A percentile compares a stretch with the other conserved stretches of the same genome.
phyloP scores from a whole-genome alignment of 2,113 vertebrate species.

The Spheniscus mendiculus region DNA sequence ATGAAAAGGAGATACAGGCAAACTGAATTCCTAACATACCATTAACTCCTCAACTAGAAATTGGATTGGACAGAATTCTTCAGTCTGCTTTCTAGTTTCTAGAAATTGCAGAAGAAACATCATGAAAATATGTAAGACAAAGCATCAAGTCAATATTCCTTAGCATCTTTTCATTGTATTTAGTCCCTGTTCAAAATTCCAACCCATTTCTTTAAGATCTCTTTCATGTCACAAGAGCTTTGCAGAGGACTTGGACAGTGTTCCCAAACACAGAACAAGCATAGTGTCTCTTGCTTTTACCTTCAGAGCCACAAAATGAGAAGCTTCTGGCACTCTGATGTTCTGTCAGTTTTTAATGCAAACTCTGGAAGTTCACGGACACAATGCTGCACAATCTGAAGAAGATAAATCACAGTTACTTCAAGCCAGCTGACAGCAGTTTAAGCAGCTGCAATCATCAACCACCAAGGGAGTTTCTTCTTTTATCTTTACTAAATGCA shows the following conservation, averaged over 20 bases:
- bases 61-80: background rate
- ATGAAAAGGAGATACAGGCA: background rate
- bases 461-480: constrained; percentile 87
- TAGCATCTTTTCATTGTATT: background rate
- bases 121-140: background rate
- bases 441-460: constrained; percentile 96
- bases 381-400: constrained; percentile 82
- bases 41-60: background rate
- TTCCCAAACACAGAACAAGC: background rate
- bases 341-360: constrained; percentile 75
- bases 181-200: background rate
- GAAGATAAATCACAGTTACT: constrained; percentile 99
- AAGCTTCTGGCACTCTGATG: constrained; percentile 34
- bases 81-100: background rate
- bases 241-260: background rate
- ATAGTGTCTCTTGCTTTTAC: background rate
- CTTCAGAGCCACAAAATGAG: constrained; percentile 7
- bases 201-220: background rate
- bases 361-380: constrained; percentile 82
- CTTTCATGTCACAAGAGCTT: background rate
- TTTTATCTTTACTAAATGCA: constrained; percentile 96
- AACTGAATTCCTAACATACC: background rate
- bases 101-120: background rate
- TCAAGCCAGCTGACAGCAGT: constrained; percentile 93
- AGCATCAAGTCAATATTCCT: background rate